Percentiles rank a stretch among this genome's conserved stretches.
These are phyloP conservation scores for pig (Sus scrofa) DNA, from an alignment of 2,113 vertebrate species.

Conservation along the genomic window DNA sequence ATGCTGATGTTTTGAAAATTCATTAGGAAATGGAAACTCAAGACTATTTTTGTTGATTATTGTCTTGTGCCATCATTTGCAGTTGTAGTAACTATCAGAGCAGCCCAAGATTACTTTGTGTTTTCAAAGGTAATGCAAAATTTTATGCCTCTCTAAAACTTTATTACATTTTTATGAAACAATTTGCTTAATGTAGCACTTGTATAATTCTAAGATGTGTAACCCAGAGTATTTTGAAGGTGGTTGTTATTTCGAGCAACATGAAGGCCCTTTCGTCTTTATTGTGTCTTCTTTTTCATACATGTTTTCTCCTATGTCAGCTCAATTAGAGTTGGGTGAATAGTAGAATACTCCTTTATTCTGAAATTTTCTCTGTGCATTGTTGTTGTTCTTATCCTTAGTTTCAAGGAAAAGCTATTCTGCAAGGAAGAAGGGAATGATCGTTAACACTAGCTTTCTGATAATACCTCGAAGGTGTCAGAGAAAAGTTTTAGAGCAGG, in stretches of 20 bases:
- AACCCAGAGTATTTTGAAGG: background rate
- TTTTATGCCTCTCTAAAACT: slow-evolving; percentile 53
- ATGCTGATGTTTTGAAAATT: background rate
- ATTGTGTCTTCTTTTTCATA: background rate
- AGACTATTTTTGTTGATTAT: background rate
- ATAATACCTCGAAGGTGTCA: background rate
- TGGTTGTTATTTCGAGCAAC: slow-evolving; percentile 40
- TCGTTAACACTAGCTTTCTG: background rate
- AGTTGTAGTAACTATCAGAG: background rate
- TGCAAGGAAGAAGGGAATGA: background rate
- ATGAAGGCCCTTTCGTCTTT: background rate
- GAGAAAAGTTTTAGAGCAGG: background rate
- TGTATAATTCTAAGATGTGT: background rate
- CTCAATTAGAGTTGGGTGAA: background rate
- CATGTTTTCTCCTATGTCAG: background rate
- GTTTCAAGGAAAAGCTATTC: background rate
- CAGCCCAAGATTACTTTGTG: background rate
- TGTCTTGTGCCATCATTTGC: background rate
- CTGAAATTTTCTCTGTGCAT: background rate
- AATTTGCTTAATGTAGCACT: slow-evolving; percentile 27
- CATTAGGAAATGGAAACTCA: background rate
- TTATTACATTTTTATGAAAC: slow-evolving; percentile 62
- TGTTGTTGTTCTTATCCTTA: background rate
- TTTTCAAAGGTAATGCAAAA: slow-evolving; percentile 21
- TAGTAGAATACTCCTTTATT: background rate